Evolutionary conservation across 23 tunicate genomes (phyloP), one percentile per base, ranked within the genome.

Genomic region (Botrylloides violaceus): DNA sequence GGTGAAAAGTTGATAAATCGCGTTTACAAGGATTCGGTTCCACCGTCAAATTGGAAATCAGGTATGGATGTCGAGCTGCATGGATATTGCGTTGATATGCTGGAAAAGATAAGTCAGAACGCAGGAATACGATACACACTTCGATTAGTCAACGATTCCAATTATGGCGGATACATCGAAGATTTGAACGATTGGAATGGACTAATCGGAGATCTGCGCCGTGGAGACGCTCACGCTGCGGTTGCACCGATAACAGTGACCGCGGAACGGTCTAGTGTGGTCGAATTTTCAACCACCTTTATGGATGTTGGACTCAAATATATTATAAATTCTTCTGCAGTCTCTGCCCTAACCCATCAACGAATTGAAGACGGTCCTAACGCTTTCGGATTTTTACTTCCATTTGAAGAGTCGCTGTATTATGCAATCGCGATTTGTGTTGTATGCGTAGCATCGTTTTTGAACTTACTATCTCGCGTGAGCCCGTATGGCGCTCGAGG

Each of bases 401-500:
- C 97, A 2, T 90, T 83, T 62, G 59, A 64, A 28, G 24, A 58
- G 3, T 72, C 75, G 61, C 33, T 90, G 21, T 90, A 83, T 48
- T 31, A 49, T 9, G 85, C 84, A 15, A 83, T 83, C n/a, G 27
- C 66, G 0, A 30, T 79, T 4, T 49, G 83, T 48, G 90, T 90
- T 1, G 78, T 83, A n/a, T 36, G 76, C 5, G 20, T 90, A 37
- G 80, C 90, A 2, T 26, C 32, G 1, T 79, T 83, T 64, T 63
- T 90, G n/a, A 47, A 66, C 66, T 49, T 90, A 12, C 61, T 90
- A 19, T 83, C 97, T 4, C 77, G 73, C 39, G 0, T 90, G 0
- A 90, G 97, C 43, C 97, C 97, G 23, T 90, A 72, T 64, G 97
- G 97, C 2, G 81, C 59, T 3, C 68, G 97, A 26, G 97, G 97